Base-by-base conservation (phyloP, 2,797 vertebrate genomes). In the Poecilia gillii region DNA sequence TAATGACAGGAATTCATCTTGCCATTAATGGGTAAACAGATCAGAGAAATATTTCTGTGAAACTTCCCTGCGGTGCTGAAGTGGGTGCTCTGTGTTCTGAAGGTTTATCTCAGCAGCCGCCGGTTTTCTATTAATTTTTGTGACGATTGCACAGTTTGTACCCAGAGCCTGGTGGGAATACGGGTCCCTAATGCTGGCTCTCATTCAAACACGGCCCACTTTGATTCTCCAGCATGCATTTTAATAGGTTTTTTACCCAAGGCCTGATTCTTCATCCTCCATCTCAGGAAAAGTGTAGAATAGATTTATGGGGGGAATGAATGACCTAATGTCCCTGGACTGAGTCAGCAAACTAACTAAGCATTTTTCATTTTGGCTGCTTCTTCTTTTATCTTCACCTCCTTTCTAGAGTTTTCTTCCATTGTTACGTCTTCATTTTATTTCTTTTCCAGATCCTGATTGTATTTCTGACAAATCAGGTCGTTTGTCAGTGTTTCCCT, bases 201-300 rank as follows among this genome's bases (percentile, higher is more conserved):
- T 84, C 81, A 86, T 86, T 85, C 80, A 87, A 81, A 82, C 79
- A 73, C n/a, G 20, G 51, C 74, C 79, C 77, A 80, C 46, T 89
- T 79, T 78, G 71, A 86, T 83, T 85, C 76, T 73, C 72, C 79
- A 13, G 12, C 47, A 70, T 76, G 76, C 79, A 85, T 86, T 85
- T 89, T 85, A 90, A 91, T 87, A 72, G 77, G 16, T 66, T 87
- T 91, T 55, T 77, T 74, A 89, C 86, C 86, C 80, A 77, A 72
- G 80, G 87, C 66, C 64, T 6, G 72, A 76, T 7, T 85, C 78
- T n/a, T 88, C 79, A 41, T 79, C 55, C 31, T 43, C 33, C 55
- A 51, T 8, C 72, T 82, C 28, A 0, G 0, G 6, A n/a, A 46
- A 47, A 75, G 73, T 79, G 78, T 1, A 2, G 77, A 85, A 84